These are phyloP conservation scores for Alces alces DNA, from an alignment of 2,113 vertebrate species.

Conservation along the genomic window DNA sequence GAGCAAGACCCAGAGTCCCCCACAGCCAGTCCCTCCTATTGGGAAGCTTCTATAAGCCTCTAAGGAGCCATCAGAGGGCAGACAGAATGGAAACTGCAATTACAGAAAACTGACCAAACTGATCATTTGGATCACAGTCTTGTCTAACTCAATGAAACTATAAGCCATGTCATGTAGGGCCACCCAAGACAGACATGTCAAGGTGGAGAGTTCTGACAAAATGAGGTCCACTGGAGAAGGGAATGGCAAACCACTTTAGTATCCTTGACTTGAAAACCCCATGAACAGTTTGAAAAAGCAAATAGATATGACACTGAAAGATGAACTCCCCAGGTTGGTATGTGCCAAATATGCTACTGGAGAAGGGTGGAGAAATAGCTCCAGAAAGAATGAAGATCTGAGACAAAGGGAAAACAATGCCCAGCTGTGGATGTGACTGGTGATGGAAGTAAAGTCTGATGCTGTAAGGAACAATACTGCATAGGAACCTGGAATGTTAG, in stretches of 20 bases:
- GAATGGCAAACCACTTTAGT: not conserved
- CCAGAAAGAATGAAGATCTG: not conserved
- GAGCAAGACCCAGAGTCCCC: not conserved
- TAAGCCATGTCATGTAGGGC: not conserved
- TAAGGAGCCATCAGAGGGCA: not conserved
- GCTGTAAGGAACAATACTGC: not conserved
- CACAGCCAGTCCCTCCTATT: not conserved
- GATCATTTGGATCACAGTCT: not conserved
- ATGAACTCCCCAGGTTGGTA: not conserved
- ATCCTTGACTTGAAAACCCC: not conserved
- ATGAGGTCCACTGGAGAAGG: not conserved
- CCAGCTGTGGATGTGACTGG: not conserved
- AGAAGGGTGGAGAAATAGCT: not conserved
- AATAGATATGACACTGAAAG: not conserved
- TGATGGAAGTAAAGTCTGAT: not conserved
- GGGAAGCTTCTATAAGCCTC: not conserved
- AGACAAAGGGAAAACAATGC: not conserved
- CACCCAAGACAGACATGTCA: not conserved
- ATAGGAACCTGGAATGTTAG: not conserved
- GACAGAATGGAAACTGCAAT: not conserved
- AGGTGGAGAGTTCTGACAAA: not conserved
- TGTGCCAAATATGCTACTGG: not conserved
- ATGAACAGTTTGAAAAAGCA: not conserved
- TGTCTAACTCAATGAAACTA: not conserved
- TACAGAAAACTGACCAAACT: not conserved